These are phyloP conservation scores for Coranthus polyacanthus DNA, from an alignment of 2,797 vertebrate species.

Conservation along the genomic window DNA sequence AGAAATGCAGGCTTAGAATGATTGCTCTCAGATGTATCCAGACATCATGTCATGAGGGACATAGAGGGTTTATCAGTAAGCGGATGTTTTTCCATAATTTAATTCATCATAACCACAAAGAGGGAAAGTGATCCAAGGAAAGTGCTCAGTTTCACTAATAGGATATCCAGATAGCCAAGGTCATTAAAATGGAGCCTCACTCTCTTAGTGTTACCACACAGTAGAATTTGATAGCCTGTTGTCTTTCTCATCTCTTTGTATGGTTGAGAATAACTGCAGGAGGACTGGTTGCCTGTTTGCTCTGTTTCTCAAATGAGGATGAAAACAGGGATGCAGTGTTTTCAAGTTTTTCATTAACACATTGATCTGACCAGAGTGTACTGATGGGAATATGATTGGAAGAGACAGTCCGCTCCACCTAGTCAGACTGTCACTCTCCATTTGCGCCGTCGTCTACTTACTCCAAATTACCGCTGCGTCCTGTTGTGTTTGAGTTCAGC, in stretches of 20 bases:
- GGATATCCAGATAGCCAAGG: conserved; percentile 11
- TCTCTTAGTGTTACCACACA: neutral
- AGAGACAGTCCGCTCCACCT: conserved; percentile 36
- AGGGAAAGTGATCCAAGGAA: conserved; percentile 14
- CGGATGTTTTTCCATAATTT: neutral
- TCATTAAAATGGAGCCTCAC: conserved; percentile 6
- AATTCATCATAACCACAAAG: conserved; percentile 9
- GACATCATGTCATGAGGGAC: neutral
- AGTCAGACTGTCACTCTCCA: conserved; percentile 2
- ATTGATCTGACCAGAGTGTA: neutral
- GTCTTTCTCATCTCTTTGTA: conserved; percentile 11
- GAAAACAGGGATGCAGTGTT: neutral
- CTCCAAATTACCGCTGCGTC: conserved; percentile 27
- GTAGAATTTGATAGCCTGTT: conserved; percentile 11
- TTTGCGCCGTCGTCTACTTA: neutral
- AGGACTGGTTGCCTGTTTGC: conserved; percentile 34
- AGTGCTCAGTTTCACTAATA: conserved; percentile 26
- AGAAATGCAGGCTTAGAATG: neutral
- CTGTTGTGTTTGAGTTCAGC: conserved; percentile 21
- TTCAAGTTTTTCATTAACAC: conserved; percentile 24
- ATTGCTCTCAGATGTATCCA: neutral
- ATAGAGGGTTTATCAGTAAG: neutral
- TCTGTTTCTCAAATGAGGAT: neutral
- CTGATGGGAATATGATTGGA: conserved; percentile 28
- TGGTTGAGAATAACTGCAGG: conserved; percentile 7